Percentiles rank a stretch among this genome's conserved stretches.
Evolutionary conservation across 2,797 vertebrate species (phyloP).

Genomic region (Pterois miles): DNA sequence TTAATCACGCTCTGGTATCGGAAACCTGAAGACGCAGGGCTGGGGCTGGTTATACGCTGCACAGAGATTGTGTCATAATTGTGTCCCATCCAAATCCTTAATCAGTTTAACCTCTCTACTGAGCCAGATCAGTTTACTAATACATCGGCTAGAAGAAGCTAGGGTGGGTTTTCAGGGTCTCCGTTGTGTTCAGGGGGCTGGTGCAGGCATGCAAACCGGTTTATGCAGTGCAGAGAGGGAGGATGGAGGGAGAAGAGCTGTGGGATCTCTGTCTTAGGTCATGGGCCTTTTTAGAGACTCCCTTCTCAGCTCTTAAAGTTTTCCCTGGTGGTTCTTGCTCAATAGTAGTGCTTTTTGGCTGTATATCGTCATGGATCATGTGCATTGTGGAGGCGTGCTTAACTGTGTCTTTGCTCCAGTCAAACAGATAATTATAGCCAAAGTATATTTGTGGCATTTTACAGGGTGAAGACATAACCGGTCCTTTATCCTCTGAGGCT

Average conservation of each 20-base stretch:
- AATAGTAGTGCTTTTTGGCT: conserved; percentile 1
- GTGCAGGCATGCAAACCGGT: conserved; percentile 28
- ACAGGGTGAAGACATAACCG: conserved; percentile 33
- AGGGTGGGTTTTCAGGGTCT: conserved; percentile 55
- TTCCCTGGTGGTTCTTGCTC: conserved; percentile 12
- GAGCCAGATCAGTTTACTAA: conserved; percentile 80
- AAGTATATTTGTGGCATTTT: conserved; percentile 42
- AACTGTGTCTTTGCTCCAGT: conserved; percentile 16
- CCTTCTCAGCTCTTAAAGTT: neutral
- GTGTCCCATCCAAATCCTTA: conserved; percentile 78
- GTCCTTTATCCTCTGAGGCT: conserved; percentile 45
- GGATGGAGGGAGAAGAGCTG: conserved; percentile 12
- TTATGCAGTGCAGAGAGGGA: conserved; percentile 3
- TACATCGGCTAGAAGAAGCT: conserved; percentile 58
- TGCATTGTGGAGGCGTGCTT: conserved; percentile 37
- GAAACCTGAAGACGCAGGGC: conserved; percentile 72
- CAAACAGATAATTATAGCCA: conserved; percentile 52
- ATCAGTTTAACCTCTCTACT: conserved; percentile 82
- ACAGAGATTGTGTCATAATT: conserved; percentile 82
- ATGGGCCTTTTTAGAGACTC: conserved; percentile 20
- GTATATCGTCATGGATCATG: conserved; percentile 38
- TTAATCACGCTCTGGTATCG: conserved; percentile 71
- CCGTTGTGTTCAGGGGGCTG: conserved; percentile 32
- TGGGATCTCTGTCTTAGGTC: conserved; percentile 14
- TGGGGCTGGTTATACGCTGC: conserved; percentile 66